Base-by-base conservation (phyloP, 30 jellyfish, hydroid and myxozoan genomes). In the Pseudorhiza aurosa region DNA sequence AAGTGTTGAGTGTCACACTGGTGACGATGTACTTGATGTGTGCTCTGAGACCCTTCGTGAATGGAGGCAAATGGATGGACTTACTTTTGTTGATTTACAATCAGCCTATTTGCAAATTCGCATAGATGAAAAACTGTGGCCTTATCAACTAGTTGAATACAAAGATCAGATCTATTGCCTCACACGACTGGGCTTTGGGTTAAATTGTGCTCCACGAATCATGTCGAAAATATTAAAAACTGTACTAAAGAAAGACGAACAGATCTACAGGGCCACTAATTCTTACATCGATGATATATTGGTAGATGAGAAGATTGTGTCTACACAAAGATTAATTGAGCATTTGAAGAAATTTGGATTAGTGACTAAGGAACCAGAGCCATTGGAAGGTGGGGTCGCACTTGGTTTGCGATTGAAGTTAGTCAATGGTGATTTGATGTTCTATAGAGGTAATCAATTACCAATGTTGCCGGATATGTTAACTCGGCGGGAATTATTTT, bases 321-420 rank as follows among this genome's bases (percentile, higher is more conserved):
- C 51, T 60, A 51, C 50, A 22, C 51, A n/a, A 24, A 29, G 30
- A 39, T 7, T 0, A 25, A 6, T 25, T 26, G 51, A 22, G 51
- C 69, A 49, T 22, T 45, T 71, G 22, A 45, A 18, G 24, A 49
- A 33, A 33, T 68, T 30, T 43, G 83, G 73, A 39, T 44, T 68
- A 72, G 45, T 68, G 15, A 36, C 83, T 14, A 71, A 42, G 44
- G 73, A 45, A 18, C 87, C 87, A 35, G 87, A 75, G 26, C 65
- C 60, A n/a, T 33, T 75, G 9, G 81, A 75, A 11, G 77, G 62
- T 17, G 87, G 72, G 21, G 55, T 31, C 8, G 79, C 46, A 51
- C 76, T 72, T 22, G 78, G 87, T 18, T 19, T 75, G 25, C 56
- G 57, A 65, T 36, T n/a, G 81, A 67, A 32, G 44, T 42, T 22